Evolutionary conservation across 2,888 invertebrate genomes (phyloP), one percentile per base, ranked within the genome.

Genomic region (Sceliomorpha sp.): DNA sequence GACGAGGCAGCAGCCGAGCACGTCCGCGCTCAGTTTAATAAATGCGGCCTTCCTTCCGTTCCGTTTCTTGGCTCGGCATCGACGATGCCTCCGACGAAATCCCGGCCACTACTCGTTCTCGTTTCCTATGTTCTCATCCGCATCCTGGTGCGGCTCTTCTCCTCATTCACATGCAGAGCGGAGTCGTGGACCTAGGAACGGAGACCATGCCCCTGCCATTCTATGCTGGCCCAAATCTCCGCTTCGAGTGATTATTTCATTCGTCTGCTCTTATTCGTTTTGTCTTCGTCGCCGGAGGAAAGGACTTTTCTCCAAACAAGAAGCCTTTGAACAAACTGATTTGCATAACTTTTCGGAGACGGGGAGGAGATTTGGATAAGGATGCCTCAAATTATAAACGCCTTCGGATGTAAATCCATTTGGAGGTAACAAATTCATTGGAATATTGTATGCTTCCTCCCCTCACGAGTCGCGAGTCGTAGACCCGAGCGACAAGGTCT

Each of bases 31-130:
- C 76, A 70, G 77, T 81, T 81, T 82, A 84, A 84, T 83, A 82
- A 84, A 84, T 81, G 81, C 82, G 77, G 78, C 70, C 76, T 79
- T 79, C 78, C 77, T 82, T 80, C 79, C 80, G 81, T 79, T 81
- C 72, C 78, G 74, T 81, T 82, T 78, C 79, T 79, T 76, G 78
- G 75, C 78, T 75, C 74, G 75, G 68, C 73, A 74, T 73, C 74
- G 75, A 62, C 77, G 70, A 73, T 67, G 70, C 47, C 66, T 62
- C 53, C 26, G 34, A 70, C 37, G 48, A 50, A 58, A 48, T 62
- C 53, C 60, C 34, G 55, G 56, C 59, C 36, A 24, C 51, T 9
- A 37, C 50, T 50, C 56, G 37, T 47, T 59, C 48, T 15, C 48
- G 34, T 50, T 48, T 51, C 51, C 62, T 47, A 20, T 42, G 58